Conservation (phyloP, 2,113 vertebrate species). For the Microcebus tavaratra region DNA sequence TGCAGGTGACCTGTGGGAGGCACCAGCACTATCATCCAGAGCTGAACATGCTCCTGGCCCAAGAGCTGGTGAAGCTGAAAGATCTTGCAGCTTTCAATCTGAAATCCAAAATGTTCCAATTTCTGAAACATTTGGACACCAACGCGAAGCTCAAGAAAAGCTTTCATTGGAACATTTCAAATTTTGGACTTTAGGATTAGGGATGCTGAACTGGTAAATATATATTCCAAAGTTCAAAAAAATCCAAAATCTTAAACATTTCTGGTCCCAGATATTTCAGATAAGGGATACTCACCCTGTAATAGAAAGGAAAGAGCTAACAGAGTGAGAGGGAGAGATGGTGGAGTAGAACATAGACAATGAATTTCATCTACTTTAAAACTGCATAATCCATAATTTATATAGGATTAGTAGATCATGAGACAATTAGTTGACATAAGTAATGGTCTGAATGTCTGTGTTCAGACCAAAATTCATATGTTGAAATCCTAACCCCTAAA, state of each 20-base stretch:
- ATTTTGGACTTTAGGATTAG: background rate
- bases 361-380: background rate
- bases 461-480: background rate
- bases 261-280: background rate
- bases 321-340: background rate
- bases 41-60: background rate
- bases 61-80: background rate
- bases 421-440: background rate
- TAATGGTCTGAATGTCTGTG: background rate
- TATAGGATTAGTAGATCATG: background rate
- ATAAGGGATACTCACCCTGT: background rate
- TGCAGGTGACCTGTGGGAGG: background rate
- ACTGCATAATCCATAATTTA: background rate
- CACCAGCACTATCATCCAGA: background rate
- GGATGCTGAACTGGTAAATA: background rate
- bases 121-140: background rate
- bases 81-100: background rate
- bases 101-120: background rate
- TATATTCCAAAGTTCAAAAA: background rate
- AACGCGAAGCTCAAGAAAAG: background rate
- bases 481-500: background rate
- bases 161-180: background rate
- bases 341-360: rapidly evolving
- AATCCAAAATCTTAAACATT: background rate
- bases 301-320: background rate